These are phyloP conservation scores for Agrilus mali DNA, from an alignment of 2,888 invertebrate genomes.

Conservation along the genomic window DNA sequence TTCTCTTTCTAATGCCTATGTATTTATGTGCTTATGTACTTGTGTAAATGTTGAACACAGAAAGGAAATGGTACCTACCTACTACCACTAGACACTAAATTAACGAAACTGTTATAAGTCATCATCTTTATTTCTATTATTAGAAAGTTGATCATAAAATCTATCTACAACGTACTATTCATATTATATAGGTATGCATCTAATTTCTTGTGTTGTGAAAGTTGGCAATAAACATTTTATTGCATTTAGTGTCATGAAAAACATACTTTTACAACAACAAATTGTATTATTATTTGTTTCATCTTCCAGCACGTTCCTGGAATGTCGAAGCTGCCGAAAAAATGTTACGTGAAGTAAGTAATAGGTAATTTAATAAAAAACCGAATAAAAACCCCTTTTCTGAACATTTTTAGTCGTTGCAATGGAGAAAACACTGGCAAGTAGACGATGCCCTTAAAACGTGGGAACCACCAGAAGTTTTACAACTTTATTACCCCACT, in stretches of 20 bases:
- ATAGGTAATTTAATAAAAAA: neutral
- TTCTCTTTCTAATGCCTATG: conserved; percentile 3
- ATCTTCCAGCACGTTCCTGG: conserved; percentile 70
- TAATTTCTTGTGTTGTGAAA: too few relatives aligned
- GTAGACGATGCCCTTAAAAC: conserved; percentile 51
- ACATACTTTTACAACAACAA: too few relatives aligned
- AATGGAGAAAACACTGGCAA: conserved; percentile 65
- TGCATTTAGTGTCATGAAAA: too few relatives aligned
- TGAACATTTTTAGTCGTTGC: conserved; percentile 44
- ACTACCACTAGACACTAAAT: too few relatives aligned
- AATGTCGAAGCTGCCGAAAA: conserved; percentile 78
- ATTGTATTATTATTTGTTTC: conserved; percentile 6
- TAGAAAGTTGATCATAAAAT: too few relatives aligned
- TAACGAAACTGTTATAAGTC: too few relatives aligned
- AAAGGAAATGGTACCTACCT: too few relatives aligned
- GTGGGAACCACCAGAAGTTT: conserved; percentile 59
- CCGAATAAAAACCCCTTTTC: neutral
- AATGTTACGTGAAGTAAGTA: conserved; percentile 75
- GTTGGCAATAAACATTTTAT: too few relatives aligned
- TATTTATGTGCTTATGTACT: too few relatives aligned
- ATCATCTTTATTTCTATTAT: too few relatives aligned
- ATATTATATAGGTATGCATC: too few relatives aligned
- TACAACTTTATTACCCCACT: conserved; percentile 62
- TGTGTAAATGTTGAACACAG: neutral
- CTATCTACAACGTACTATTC: too few relatives aligned